These are phyloP conservation scores for Ormyrus labotus DNA, from an alignment of 2,888 invertebrate species.

Conservation along the genomic window DNA sequence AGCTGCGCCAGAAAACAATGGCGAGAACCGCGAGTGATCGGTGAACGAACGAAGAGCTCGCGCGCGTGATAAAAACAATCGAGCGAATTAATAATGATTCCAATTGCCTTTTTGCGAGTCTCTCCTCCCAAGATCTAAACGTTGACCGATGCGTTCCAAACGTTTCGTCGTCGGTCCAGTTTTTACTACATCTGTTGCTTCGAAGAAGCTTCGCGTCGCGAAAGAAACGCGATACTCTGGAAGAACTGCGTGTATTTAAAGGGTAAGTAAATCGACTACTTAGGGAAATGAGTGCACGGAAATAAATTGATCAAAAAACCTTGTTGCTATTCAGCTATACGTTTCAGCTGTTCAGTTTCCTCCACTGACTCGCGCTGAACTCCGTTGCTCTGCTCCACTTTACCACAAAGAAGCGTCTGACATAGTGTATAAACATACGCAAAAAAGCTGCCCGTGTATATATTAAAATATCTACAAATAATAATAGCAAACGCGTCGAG, in stretches of 20 bases:
- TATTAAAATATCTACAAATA: conserved; percentile 50
- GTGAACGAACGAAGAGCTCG: neutral
- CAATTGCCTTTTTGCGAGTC: neutral
- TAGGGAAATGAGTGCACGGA: too few species aligned
- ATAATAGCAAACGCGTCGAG: conserved; percentile 40
- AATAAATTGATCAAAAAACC: conserved; percentile 18
- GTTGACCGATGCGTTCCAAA: neutral
- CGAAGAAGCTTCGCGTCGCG: neutral
- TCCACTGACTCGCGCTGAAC: conserved; percentile 17
- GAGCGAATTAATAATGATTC: neutral
- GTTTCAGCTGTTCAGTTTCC: conserved; percentile 35
- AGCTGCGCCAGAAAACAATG: conserved; percentile 27
- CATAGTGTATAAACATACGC: conserved; percentile 51
- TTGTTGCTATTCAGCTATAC: conserved; percentile 27
- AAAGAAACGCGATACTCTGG: neutral
- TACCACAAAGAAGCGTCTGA: conserved; percentile 8
- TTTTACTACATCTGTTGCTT: neutral
- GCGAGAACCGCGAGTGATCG: conserved; percentile 10
- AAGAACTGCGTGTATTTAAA: neutral
- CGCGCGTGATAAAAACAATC: neutral
- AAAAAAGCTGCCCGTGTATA: neutral
- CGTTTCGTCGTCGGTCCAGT: neutral
- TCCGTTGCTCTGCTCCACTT: conserved; percentile 22
- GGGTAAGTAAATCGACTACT: too few species aligned
- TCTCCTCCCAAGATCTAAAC: neutral